phyloP scores from a whole-genome alignment of 2,888 invertebrate genomes.

The Eupithecia centaureata region DNA sequence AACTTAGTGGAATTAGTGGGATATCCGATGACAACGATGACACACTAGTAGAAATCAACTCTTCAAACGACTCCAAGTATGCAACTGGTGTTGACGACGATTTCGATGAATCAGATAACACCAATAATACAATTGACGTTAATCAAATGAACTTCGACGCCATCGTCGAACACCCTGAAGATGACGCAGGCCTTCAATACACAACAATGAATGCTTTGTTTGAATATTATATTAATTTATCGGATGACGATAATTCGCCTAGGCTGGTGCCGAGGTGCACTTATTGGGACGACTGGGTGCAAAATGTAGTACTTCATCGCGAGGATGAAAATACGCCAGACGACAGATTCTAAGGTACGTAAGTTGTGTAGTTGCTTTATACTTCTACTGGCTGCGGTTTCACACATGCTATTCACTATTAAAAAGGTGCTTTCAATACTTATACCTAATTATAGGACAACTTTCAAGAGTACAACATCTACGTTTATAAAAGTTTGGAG shows the following conservation, averaged over 20 bases:
- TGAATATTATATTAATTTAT: slow-evolving; percentile 9
- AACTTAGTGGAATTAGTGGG: background rate
- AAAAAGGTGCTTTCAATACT: background rate
- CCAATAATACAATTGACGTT: background rate
- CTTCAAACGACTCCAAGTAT: background rate
- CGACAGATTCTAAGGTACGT: background rate
- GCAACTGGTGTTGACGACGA: background rate
- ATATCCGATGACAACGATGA: background rate
- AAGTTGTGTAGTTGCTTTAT: no score
- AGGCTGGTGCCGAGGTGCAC: background rate
- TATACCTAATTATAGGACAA: background rate
- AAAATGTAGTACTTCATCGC: slow-evolving; percentile 10
- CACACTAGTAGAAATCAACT: background rate
- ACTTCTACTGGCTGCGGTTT: background rate
- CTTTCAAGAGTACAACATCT: background rate
- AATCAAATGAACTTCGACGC: background rate
- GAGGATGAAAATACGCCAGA: background rate
- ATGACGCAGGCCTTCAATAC: background rate
- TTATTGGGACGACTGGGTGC: slow-evolving; percentile 1
- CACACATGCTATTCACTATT: background rate
- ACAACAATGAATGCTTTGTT: slow-evolving; percentile 7
- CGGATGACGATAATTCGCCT: background rate
- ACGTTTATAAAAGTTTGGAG: background rate
- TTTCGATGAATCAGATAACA: background rate
- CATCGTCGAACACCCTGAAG: background rate